Evolutionary conservation across 2,888 invertebrate species (phyloP).

Genomic region (Cephus spinipes): DNA sequence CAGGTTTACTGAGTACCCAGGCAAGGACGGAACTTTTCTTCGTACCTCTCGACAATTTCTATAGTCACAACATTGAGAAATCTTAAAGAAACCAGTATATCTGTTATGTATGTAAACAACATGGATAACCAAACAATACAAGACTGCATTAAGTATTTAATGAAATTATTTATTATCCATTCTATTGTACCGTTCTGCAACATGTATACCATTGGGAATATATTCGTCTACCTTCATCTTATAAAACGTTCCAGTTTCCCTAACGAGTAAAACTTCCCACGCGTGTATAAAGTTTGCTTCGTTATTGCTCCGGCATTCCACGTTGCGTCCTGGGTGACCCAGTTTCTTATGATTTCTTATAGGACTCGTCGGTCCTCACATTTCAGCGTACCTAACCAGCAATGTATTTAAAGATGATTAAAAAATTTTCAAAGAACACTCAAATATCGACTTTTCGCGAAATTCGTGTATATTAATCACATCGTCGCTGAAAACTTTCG

Average conservation of each 20-base stretch:
- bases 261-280: neutral
- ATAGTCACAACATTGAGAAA: neutral
- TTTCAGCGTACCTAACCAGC: neutral
- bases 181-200: neutral
- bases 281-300: neutral
- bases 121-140: neutral
- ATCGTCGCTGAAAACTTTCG: neutral
- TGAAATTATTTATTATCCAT: neutral
- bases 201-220: neutral
- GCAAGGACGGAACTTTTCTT: neutral
- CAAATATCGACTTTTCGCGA: neutral
- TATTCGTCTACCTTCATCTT: neutral
- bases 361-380: neutral
- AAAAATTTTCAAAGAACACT: neutral
- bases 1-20: neutral
- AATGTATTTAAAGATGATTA: neutral
- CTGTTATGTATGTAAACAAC: neutral
- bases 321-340: neutral
- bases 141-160: neutral
- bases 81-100: neutral
- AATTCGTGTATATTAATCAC: neutral
- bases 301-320: neutral
- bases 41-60: neutral
- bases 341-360: neutral
- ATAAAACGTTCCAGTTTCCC: neutral